These are phyloP conservation scores for Mythimna vitellina DNA, from an alignment of 2,888 invertebrate genomes.

Conservation along the genomic window DNA sequence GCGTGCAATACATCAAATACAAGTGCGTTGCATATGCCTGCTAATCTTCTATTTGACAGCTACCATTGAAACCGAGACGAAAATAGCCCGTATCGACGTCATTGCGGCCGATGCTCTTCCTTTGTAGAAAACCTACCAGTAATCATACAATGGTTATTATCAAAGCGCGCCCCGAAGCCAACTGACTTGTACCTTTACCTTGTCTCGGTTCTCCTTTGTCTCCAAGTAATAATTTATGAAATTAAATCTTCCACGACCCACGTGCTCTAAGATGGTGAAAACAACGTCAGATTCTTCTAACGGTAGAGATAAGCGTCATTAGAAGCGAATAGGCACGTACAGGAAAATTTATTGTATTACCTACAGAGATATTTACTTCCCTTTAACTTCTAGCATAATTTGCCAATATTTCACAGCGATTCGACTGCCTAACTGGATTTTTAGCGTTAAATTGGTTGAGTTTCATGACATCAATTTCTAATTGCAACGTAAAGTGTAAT, in stretches of 20 bases:
- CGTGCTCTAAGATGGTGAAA: constrained; percentile 22
- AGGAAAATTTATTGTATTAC: constrained; percentile 15
- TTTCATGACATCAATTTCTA: neutral
- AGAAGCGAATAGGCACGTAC: neutral
- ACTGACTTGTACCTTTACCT: constrained; percentile 25
- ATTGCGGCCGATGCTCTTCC: constrained; percentile 79
- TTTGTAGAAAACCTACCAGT: constrained; percentile 51
- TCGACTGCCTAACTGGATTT: constrained; percentile 14
- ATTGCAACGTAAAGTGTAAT: too few species aligned
- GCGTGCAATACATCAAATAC: constrained; percentile 71
- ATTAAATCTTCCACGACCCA: constrained; percentile 8
- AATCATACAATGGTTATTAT: constrained; percentile 39
- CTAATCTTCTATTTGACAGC: constrained; percentile 82
- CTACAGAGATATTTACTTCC: constrained; percentile 1
- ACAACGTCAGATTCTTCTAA: constrained; percentile 30
- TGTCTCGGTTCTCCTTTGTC: constrained; percentile 26
- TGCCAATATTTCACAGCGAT: constrained; percentile 3
- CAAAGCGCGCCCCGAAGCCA: constrained; percentile 19
- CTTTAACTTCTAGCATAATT: constrained; percentile 23
- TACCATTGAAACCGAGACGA: constrained; percentile 77
- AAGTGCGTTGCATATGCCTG: constrained; percentile 73
- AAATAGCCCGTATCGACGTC: constrained; percentile 83
- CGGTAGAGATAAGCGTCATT: constrained; percentile 37
- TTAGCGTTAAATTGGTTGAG: constrained; percentile 1
- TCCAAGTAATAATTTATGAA: constrained; percentile 36